These are phyloP conservation scores for Drepana arcuata DNA, from an alignment of 1,140 invertebrate genomes.

Conservation along the genomic window DNA sequence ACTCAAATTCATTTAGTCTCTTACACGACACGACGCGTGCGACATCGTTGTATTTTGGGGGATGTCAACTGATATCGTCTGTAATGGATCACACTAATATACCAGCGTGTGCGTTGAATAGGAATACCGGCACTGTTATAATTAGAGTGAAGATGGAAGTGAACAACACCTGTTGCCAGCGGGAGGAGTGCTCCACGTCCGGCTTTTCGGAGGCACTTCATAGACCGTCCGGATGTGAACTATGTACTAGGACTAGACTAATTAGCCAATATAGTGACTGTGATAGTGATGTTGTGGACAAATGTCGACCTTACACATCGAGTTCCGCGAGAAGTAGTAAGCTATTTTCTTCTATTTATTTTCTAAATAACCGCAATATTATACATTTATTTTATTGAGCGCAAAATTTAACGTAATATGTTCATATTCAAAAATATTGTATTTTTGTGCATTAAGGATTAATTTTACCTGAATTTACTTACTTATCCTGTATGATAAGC, in stretches of 20 bases:
- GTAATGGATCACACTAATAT: slow-evolving; percentile 52
- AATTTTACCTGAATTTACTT: no score
- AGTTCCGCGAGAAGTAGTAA: slow-evolving; percentile 58
- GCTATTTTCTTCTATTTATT: slow-evolving; percentile 24
- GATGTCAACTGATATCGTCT: slow-evolving; percentile 46
- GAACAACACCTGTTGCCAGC: slow-evolving; percentile 23
- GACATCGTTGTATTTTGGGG: slow-evolving; percentile 51
- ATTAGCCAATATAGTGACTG: slow-evolving; percentile 59
- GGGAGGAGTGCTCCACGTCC: slow-evolving; percentile 17
- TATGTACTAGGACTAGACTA: slow-evolving; percentile 55
- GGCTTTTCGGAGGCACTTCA: slow-evolving; percentile 20
- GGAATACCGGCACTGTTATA: slow-evolving; percentile 54
- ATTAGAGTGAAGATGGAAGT: slow-evolving; percentile 49
- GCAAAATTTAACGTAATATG: no score
- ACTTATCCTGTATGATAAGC: no score
- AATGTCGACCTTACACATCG: slow-evolving; percentile 42
- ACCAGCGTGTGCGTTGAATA: slow-evolving; percentile 42
- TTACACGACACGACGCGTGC: slow-evolving; percentile 50
- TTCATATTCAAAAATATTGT: no score
- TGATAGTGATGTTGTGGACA: slow-evolving; percentile 59
- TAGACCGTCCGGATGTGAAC: slow-evolving; percentile 44
- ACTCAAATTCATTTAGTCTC: slow-evolving; percentile 60
- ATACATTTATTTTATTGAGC: no score
- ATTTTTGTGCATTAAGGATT: no score
- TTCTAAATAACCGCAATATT: no score